These are phyloP conservation scores for Acrocyrtus sp. DNA, from an alignment of 2,888 invertebrate genomes.

Conservation along the genomic window DNA sequence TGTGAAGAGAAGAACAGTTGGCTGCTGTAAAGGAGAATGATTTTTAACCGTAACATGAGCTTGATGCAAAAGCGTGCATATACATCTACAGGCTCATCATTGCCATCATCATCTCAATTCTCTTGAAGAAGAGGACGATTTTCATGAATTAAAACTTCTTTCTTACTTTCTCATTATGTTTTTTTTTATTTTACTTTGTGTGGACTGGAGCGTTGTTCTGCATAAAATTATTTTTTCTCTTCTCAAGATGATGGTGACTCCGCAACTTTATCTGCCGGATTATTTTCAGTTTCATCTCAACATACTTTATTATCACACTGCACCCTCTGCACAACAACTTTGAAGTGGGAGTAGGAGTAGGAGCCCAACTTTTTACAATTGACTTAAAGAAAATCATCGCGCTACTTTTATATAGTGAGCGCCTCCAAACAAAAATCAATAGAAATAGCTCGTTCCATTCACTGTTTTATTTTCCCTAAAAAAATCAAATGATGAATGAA, in stretches of 20 bases:
- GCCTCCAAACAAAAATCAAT: no score
- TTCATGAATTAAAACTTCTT: conserved; percentile 45
- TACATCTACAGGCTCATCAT: conserved; percentile 35
- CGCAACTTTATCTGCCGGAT: conserved; percentile 23
- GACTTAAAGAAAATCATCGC: no score
- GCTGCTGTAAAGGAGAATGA: conserved; percentile 6
- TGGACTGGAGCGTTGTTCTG: conserved; percentile 18
- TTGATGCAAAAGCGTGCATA: conserved; percentile 28
- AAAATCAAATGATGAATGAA: conserved; percentile 55
- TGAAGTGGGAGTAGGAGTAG: no score
- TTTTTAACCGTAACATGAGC: conserved; percentile 19
- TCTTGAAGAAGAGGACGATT: no score
- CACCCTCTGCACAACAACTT: no score
- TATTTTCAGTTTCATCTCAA: conserved; percentile 25
- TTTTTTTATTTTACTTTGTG: no score
- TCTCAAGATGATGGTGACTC: conserved; percentile 26
- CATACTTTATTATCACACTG: conserved; percentile 1
- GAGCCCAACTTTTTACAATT: no score
- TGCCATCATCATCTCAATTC: conserved; percentile 4
- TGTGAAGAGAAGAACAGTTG: no score
- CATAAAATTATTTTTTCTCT: conserved; percentile 24
- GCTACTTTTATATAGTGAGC: no score
- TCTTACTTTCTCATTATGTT: no score
- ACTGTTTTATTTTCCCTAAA: conserved; percentile 13
- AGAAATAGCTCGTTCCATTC: no score